Base-by-base conservation (phyloP, 2,797 vertebrate genomes). In the Pempheris klunzingeri region DNA sequence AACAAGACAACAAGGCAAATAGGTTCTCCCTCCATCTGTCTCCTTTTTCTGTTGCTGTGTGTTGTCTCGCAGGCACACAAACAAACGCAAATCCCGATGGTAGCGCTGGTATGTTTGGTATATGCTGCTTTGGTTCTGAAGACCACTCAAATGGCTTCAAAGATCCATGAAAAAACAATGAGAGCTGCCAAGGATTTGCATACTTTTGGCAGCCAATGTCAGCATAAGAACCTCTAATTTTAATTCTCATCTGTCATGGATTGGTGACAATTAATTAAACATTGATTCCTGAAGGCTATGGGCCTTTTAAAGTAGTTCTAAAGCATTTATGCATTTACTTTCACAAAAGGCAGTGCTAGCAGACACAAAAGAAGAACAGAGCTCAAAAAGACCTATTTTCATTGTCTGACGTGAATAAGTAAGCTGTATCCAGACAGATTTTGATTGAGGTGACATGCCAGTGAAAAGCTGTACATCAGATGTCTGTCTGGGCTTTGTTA, bases 221-320 rank as follows among this genome's bases (percentile, higher is more conserved):
- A 80, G 70, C 69, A 75, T 49, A 65, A 65, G 65, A 86, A 49
- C 10, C 32, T 55, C 71, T 84, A 38, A 88, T 89, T 84, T 90
- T 47, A 87, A 86, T 91, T 82, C 43, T 82, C 72, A 82, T 85
- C 73, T 73, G 63, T 72, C 78, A 82, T 74, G 81, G 83, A 81
- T 70, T 85, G 73, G 50, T 88, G 85, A 84, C 57, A 86, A 90
- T 85, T 86, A 89, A 91, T 91, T 88, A 88, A 89, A 86, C 69
- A 70, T 41, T 68, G 65, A 83, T 82, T 90, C 50, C 36, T 78
- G 66, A 67, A 68, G 72, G 77, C 47, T 67, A 22, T 28, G 60
- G 57, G 61, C 22, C 74, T 85, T 62, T 76, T 74, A 57, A 62
- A 53, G 28, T 46, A 63, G 74, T 59, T 61, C 24, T 46, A 32